A percentile compares a stretch with the other conserved stretches of the same genome.
Evolutionary conservation across 2,113 vertebrate species (phyloP).

Genomic region (Isurus oxyrinchus): DNA sequence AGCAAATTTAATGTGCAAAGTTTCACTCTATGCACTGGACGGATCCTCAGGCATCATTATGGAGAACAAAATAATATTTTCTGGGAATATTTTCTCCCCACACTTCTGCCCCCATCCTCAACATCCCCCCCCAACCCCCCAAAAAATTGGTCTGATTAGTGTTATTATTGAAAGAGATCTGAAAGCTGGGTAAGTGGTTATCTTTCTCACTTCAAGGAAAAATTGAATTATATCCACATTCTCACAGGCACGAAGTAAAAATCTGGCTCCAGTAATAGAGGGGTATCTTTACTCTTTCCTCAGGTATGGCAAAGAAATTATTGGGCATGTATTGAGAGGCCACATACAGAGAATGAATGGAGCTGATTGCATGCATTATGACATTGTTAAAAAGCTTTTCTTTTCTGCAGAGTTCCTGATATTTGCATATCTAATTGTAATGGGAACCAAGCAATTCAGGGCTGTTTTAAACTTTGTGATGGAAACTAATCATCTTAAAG

Average conservation of each 20-base stretch:
- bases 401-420: constrained; percentile 53
- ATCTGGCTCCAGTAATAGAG: neutral
- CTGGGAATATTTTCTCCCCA: neutral
- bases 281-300: neutral
- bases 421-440: constrained; percentile 74
- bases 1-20: neutral
- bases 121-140: neutral
- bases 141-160: neutral
- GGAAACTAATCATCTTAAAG: constrained; percentile 63
- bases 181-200: neutral
- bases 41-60: neutral
- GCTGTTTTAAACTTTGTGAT: constrained; percentile 62
- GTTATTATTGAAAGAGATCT: neutral
- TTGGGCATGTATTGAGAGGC: constrained; percentile 58
- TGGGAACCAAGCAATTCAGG: constrained; percentile 67
- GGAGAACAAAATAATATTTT: neutral
- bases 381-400: constrained; percentile 55
- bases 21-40: neutral
- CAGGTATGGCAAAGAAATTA: neutral
- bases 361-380: constrained; percentile 63
- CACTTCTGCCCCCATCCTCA: neutral
- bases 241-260: neutral
- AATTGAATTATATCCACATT: neutral
- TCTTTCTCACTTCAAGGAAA: neutral
- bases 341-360: constrained; percentile 56